Evolutionary conservation across 2,113 vertebrate genomes (phyloP), one percentile per base, ranked within the genome.

Genomic region (Archocentrus centrarchus): DNA sequence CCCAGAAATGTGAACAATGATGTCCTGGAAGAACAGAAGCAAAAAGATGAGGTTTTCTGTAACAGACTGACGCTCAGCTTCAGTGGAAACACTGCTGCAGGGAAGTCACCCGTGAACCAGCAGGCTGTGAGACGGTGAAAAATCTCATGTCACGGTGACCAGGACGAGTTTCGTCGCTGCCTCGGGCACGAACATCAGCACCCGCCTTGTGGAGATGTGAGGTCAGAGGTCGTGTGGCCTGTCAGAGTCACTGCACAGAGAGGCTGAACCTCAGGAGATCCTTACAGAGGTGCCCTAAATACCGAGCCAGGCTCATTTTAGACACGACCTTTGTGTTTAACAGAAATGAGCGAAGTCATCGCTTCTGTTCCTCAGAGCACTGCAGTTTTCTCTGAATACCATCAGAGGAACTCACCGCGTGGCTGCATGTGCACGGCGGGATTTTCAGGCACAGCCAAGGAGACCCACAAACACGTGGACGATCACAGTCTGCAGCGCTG

Each of bases 131-230:
- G 62, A 59, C 27, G 6, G 7, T n/a, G 18, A 83, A 62, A 78
- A 44, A 81, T 86, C 77, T 83, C 47, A 62, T 27, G 80, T 80
- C 80, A 80, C 39, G 9, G 7, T 1, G 6, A 17, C 50, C 3
- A 11, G 59, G 17, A 27, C 32, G 37, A 2, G 0, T 50, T 60
- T 60, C 22, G 0, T 18, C 20, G 39, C 59, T 13, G 59, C 75
- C 32, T 59, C 37, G 0, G 53, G 75, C 30, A 6, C 50, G 39
- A 83, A 77, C 50, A 59, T 77, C 58, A n/a, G 0, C 17, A 32
- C 58, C 83, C 77, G 86, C 84, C 77, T 80, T 47, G 62, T 35
- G 77, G 27, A 63, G 47, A n/a, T 13, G 32, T 62, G 8, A 77
- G 77, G 81, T 75, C 62, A 68, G 61, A n/a, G 39, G 60, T 37